These are phyloP conservation scores for Eilema caniola DNA, from an alignment of 2,888 invertebrate genomes.

Conservation along the genomic window DNA sequence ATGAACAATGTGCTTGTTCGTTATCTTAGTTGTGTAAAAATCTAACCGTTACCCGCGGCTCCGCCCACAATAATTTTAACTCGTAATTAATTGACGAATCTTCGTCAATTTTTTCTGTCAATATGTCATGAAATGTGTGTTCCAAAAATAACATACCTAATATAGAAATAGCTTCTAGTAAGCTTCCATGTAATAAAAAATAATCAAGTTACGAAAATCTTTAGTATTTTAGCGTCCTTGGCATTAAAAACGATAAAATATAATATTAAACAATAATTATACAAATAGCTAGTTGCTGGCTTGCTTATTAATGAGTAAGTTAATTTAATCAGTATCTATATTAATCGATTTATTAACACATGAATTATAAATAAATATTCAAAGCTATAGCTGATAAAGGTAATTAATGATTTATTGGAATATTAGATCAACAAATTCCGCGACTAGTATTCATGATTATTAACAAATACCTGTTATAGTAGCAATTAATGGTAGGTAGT, in stretches of 20 bases:
- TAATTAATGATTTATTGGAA: background rate
- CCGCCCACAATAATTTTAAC: background rate
- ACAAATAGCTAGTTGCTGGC: background rate
- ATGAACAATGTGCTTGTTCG: background rate
- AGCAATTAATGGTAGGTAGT: background rate
- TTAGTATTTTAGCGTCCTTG: background rate
- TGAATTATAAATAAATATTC: background rate
- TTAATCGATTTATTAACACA: slow-evolving; percentile 1
- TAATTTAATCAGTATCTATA: slow-evolving; percentile 2
- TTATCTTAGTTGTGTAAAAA: background rate
- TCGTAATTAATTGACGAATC: background rate
- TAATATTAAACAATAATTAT: background rate
- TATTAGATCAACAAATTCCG: background rate
- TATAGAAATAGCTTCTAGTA: background rate
- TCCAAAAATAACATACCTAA: too few relatives aligned
- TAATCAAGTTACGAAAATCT: background rate
- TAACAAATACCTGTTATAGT: too few relatives aligned
- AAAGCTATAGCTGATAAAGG: background rate
- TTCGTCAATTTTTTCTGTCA: background rate
- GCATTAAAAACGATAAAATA: background rate
- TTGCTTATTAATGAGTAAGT: background rate
- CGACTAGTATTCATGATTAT: background rate
- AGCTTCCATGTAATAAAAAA: background rate
- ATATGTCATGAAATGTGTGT: too few relatives aligned
- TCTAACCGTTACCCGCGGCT: too few relatives aligned